These are phyloP conservation scores for Cyclophora punctaria DNA, from an alignment of 2,888 invertebrate genomes.

Conservation along the genomic window DNA sequence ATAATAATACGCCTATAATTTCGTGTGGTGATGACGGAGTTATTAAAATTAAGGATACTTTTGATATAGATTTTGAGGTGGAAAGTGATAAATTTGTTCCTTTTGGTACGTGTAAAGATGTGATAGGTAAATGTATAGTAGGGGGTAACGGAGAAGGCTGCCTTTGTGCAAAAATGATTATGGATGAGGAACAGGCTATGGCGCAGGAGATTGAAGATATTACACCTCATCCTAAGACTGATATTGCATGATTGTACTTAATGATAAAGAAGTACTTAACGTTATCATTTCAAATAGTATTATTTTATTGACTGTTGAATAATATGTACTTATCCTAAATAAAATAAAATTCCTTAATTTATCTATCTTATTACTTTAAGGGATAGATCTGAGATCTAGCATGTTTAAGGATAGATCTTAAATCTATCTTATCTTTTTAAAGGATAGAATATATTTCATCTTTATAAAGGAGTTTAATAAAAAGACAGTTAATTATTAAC, in stretches of 20 bases:
- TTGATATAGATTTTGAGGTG: constrained; percentile 34
- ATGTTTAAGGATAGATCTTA: too few species aligned
- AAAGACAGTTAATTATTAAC: constrained; percentile 44
- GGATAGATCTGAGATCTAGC: background rate
- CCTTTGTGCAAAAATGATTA: constrained; percentile 57
- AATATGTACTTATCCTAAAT: constrained; percentile 2
- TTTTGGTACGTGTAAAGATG: constrained; percentile 54
- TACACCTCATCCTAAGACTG: constrained; percentile 42
- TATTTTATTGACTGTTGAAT: background rate
- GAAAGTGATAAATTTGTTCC: constrained; percentile 26
- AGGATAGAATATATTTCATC: background rate
- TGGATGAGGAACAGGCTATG: constrained; percentile 45
- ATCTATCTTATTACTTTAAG: background rate
- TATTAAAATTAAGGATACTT: constrained; percentile 49
- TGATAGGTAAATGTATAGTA: constrained; percentile 60
- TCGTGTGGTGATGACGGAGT: constrained; percentile 45
- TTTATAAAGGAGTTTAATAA: constrained; percentile 14
- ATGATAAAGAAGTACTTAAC: background rate
- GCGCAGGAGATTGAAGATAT: constrained; percentile 62
- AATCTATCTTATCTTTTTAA: background rate
- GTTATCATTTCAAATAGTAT: background rate
- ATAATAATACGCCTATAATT: constrained; percentile 28
- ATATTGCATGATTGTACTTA: constrained; percentile 13
- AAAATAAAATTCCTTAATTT: background rate
- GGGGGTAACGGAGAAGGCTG: constrained; percentile 57